A percentile compares a stretch with the other conserved stretches of the same genome.
Conservation (phyloP, 2,888 invertebrate genomes). For the Heliconius charithonia region DNA sequence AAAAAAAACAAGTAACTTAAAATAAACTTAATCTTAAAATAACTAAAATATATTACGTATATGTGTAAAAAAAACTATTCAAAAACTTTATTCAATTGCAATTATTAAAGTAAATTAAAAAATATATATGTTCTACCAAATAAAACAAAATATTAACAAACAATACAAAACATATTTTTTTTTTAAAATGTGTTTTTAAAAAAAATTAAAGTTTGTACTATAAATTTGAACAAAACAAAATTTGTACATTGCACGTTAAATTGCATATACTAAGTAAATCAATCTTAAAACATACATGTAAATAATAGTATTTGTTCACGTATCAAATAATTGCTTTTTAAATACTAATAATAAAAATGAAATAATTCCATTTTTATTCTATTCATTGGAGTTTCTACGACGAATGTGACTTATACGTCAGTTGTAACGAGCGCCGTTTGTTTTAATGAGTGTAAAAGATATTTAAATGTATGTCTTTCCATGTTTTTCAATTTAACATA, state of each 20-base stretch:
- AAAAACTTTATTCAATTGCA: neutral
- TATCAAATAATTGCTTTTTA: neutral
- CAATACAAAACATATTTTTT: too few relatives aligned
- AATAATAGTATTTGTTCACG: neutral
- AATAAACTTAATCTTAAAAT: neutral
- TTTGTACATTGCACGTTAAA: neutral
- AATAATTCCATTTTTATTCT: neutral
- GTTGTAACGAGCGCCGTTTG: neutral
- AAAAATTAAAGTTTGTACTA: neutral
- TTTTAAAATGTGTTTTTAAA: too few relatives aligned
- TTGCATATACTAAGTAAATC: neutral
- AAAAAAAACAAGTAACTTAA: neutral
- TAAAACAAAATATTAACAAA: too few relatives aligned
- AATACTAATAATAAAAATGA: neutral
- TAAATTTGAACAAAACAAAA: neutral
- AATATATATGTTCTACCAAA: too few relatives aligned
- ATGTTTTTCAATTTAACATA: neutral
- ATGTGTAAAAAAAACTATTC: neutral
- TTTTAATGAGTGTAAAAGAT: neutral
- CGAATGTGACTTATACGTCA: neutral
- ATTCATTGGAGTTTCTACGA: neutral
- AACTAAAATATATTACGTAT: neutral
- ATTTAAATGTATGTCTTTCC: neutral
- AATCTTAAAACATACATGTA: neutral
- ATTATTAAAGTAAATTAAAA: too few relatives aligned